Evolutionary conservation across 2,113 vertebrate species (phyloP), one percentile per base, ranked within the genome.

Genomic region (Cairina moschata): DNA sequence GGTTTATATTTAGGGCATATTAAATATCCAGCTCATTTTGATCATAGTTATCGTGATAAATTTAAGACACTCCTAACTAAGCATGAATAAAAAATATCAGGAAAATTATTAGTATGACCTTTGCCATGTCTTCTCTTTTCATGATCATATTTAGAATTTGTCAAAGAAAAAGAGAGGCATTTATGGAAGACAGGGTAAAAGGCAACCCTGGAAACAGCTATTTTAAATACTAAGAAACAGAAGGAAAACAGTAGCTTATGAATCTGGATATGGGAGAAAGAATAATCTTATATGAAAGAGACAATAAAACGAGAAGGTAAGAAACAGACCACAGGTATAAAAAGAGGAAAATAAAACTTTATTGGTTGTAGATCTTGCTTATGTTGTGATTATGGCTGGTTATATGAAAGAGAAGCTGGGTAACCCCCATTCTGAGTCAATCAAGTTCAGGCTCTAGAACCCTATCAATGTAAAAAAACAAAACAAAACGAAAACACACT

Each of bases 11-110:
- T 86, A 73, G 56, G 23, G 38, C 75, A 5, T 66, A 66, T 85
- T 91, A 87, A 95, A 87, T 42, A 90, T n/a, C 8, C 55, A 88
- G 21, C 26, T 85, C 44, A 67, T 78, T 91, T 55, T 93, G 9
- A 78, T 71, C 34, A 87, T n/a, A 78, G 5, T 13, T 85, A 26
- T 71, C n/a, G 65, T 55, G 18, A 83, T 56, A 75, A 74, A 48
- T 80, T 76, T 74, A 72, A 86, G 68, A 80, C 60, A 62, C 18
- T 59, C 6, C 38, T 38, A 23, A 36, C 8, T 76, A 92, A 88
- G 74, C 3, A 55, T 23, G 34, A 86, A 93, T 48, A 31, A 83
- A 83, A 77, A 69, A 2, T 56, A 21, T 40, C 32, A 52, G 18
- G 13, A 50, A 75, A 90, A 73, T 44, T 69, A 55, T 69, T 73